These are phyloP conservation scores for Myotis vivesi DNA, from an alignment of 2,797 vertebrate genomes.

Conservation along the genomic window DNA sequence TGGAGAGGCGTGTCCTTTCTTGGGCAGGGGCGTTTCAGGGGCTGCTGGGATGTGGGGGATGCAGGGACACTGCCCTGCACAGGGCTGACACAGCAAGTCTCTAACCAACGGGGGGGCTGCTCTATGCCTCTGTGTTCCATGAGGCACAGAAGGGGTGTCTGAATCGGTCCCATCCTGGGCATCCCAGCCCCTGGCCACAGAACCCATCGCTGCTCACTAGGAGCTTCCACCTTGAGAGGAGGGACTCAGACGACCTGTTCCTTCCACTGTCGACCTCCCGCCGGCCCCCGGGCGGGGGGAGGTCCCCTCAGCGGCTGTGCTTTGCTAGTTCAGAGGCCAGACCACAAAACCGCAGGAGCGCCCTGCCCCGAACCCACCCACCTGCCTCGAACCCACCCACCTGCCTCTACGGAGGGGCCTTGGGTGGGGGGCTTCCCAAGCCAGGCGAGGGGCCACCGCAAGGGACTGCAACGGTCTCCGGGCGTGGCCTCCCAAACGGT, in stretches of 20 bases:
- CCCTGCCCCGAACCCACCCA: neutral
- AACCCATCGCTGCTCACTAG: neutral
- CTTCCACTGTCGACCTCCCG: neutral
- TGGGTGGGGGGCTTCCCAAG: neutral
- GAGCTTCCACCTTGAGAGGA: neutral
- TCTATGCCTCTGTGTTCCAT: neutral
- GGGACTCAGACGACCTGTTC: neutral
- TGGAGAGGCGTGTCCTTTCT: neutral
- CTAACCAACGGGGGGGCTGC: neutral
- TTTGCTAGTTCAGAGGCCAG: neutral
- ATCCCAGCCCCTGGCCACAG: neutral
- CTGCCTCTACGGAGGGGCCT: neutral
- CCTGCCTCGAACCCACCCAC: neutral
- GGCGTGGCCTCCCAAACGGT: neutral
- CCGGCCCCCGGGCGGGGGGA: neutral
- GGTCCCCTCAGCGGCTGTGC: neutral
- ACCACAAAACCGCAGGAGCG: neutral
- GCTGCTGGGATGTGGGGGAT: neutral
- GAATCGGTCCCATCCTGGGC: neutral
- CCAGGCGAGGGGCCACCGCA: neutral
- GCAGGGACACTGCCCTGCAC: accelerated
- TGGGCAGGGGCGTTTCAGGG: neutral
- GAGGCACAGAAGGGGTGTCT: neutral
- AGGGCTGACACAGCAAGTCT: neutral
- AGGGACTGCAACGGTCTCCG: neutral